Percentiles rank a stretch among this genome's conserved stretches.
These are phyloP conservation scores for Lytechinus variegatus DNA, from an alignment of 35 echinoderm and acorn worm genomes.

Conservation along the genomic window DNA sequence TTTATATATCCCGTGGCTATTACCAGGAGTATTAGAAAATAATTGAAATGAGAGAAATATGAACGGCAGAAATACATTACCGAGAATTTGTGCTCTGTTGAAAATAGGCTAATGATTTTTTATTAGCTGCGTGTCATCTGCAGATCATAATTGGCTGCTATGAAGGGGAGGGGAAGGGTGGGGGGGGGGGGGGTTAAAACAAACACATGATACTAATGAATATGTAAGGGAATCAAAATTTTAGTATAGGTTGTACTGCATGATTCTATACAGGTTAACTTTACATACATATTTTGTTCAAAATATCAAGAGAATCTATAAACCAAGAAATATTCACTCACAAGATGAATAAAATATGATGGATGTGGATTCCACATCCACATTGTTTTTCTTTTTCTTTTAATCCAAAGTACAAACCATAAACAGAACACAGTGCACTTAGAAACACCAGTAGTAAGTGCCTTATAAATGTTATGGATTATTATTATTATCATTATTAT, in stretches of 20 bases:
- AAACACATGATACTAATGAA: background rate
- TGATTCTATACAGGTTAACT: background rate
- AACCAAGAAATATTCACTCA: too few relatives aligned
- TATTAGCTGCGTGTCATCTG: conserved; percentile 11
- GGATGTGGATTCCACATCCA: too few relatives aligned
- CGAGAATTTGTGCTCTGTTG: background rate
- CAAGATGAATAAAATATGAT: too few relatives aligned
- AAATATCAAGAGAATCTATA: background rate
- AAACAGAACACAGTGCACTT: too few relatives aligned
- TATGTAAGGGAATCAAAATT: background rate
- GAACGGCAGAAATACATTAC: conserved; percentile 27
- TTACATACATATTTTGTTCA: background rate
- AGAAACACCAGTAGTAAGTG: too few relatives aligned
- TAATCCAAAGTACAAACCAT: too few relatives aligned
- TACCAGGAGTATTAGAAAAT: background rate
- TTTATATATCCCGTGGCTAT: background rate
- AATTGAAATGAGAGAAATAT: conserved; percentile 18
- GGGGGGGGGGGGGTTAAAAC: background rate
- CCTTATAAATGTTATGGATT: too few relatives aligned
- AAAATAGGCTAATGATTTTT: conserved; percentile 26
- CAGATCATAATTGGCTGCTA: conserved; percentile 23
- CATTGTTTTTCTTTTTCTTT: too few relatives aligned
- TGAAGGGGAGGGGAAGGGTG: background rate
- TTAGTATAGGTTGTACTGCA: background rate
- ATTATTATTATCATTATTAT: too few relatives aligned